Evolutionary conservation across 2,113 vertebrate genomes (phyloP).

Genomic region (Actinemys pallida): DNA sequence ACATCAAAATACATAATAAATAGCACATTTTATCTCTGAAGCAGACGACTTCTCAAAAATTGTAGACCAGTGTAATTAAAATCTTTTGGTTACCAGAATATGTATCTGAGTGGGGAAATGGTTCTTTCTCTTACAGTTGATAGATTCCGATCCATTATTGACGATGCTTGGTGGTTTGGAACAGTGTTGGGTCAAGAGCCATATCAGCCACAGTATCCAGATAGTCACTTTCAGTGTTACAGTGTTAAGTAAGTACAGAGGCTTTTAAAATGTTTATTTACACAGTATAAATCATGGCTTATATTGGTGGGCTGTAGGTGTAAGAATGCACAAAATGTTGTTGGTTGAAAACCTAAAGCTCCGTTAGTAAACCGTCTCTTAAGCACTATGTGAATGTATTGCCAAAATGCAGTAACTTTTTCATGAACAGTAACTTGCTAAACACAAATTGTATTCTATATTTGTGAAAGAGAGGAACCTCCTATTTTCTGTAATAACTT

Average conservation of each 20-base stretch:
- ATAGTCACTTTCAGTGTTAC: conserved; percentile 98
- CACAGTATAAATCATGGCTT: neutral
- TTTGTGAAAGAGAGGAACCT: fast-evolving
- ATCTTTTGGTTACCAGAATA: neutral
- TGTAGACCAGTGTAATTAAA: neutral
- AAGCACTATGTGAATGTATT: neutral
- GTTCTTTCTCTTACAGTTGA: conserved; percentile 81
- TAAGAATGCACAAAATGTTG: neutral
- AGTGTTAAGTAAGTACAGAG: conserved; percentile 89
- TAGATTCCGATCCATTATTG: conserved; percentile 95
- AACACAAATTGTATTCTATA: neutral
- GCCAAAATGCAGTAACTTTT: neutral
- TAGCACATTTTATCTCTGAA: too few species aligned
- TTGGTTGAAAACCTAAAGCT: neutral
- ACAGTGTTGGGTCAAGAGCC: conserved; percentile 95
- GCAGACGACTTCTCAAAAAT: too few species aligned
- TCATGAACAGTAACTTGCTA: neutral
- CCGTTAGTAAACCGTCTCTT: neutral
- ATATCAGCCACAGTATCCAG: conserved; percentile 92
- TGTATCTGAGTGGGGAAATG: neutral
- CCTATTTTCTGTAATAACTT: neutral
- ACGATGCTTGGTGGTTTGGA: conserved; percentile 99
- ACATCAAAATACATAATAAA: too few species aligned
- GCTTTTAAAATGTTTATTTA: neutral
- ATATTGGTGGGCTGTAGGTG: neutral